Conservation (phyloP, 2,797 vertebrate genomes). For the Lemur catta region DNA sequence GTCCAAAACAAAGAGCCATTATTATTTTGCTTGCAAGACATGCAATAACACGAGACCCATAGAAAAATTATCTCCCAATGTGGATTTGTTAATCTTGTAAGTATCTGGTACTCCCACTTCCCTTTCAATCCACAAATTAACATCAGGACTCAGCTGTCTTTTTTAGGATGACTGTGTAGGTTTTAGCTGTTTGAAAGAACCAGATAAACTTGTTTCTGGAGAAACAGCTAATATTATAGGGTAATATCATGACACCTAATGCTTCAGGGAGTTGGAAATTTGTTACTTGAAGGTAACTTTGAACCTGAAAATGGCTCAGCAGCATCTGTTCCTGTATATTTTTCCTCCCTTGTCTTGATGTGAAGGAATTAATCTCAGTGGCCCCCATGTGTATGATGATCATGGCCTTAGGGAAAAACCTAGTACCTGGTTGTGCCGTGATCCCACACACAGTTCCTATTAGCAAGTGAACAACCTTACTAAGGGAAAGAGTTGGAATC, state of each 20-base stretch:
- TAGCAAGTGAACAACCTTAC: not conserved
- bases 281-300: not conserved
- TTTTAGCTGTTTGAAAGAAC: slow-evolving; percentile 64
- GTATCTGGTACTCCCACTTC: slow-evolving; percentile 62
- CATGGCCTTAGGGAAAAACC: not conserved
- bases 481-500: not conserved
- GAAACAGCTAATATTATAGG: slow-evolving; percentile 66
- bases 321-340: not conserved
- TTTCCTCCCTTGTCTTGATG: not conserved
- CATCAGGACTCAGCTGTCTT: slow-evolving; percentile 63
- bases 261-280: not conserved
- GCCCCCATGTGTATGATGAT: not conserved
- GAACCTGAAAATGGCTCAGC: slow-evolving; percentile 30
- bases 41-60: not conserved
- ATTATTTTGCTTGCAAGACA: not conserved
- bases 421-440: not conserved
- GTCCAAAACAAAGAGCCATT: not conserved
- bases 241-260: slow-evolving; percentile 33
- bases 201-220: slow-evolving; percentile 70
- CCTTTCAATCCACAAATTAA: slow-evolving; percentile 67
- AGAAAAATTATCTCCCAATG: not conserved
- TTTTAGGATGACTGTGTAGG: slow-evolving; percentile 61
- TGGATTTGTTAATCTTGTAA: slow-evolving; percentile 65
- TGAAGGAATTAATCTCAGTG: not conserved
- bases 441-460: not conserved